Evolutionary conservation across 1,140 invertebrate species (phyloP).

Genomic region (Formica exsecta): DNA sequence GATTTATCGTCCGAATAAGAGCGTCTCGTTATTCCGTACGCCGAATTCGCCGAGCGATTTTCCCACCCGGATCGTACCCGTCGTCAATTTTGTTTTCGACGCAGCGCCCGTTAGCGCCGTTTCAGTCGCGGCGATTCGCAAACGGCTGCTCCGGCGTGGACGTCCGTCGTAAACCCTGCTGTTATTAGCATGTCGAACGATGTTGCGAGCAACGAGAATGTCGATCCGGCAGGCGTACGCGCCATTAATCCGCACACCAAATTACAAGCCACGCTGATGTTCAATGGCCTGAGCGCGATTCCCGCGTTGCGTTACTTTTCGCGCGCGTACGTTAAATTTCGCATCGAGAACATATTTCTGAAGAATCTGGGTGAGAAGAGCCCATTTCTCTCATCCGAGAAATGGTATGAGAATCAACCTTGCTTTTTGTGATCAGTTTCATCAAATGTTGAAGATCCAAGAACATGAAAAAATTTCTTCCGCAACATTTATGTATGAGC

Average conservation of each 20-base stretch:
- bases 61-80: conserved; percentile 21
- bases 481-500: neutral
- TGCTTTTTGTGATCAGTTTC: neutral
- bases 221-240: conserved; percentile 61
- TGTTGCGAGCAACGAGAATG: conserved; percentile 59
- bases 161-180: conserved; percentile 23
- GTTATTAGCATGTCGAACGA: conserved; percentile 64
- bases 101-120: conserved; percentile 42
- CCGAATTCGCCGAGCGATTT: conserved; percentile 77
- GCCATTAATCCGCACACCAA: conserved; percentile 63
- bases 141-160: conserved; percentile 33
- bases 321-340: conserved; percentile 4
- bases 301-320: conserved; percentile 63
- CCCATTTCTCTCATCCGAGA: neutral
- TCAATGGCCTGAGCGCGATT: conserved; percentile 59
- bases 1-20: conserved; percentile 82
- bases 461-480: conserved; percentile 1
- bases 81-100: conserved; percentile 61
- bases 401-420: neutral
- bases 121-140: conserved; percentile 30
- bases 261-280: conserved; percentile 58
- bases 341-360: neutral
- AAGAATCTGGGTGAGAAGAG: conserved; percentile 3
- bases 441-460: neutral
- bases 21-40: conserved; percentile 82